Evolutionary conservation across 1,140 invertebrate species (phyloP).

Genomic region (Orussus abietinus): DNA sequence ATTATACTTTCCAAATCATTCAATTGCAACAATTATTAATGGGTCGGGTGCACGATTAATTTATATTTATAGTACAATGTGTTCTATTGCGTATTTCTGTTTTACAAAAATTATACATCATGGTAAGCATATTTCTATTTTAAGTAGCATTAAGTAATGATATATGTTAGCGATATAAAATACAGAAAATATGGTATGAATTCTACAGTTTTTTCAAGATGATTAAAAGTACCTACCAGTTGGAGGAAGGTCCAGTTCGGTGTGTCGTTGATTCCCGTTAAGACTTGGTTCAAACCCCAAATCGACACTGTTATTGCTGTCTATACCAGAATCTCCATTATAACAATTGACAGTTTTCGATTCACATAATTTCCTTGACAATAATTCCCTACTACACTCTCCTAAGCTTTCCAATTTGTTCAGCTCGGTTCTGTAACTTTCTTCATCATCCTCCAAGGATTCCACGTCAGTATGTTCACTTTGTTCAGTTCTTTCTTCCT

Average conservation of each 20-base stretch:
- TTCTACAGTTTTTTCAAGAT: slow-evolving; percentile 1
- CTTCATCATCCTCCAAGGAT: slow-evolving; percentile 34
- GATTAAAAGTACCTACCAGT: slow-evolving; percentile 30
- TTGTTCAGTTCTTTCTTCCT: slow-evolving; percentile 9
- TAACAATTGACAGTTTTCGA: background rate
- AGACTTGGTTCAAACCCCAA: background rate
- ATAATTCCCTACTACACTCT: slow-evolving; percentile 38
- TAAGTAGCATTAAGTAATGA: no score
- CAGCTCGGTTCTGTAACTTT: slow-evolving; percentile 41
- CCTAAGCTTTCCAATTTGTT: slow-evolving; percentile 39
- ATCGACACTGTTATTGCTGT: background rate
- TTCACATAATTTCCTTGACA: slow-evolving; percentile 27
- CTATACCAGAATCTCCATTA: background rate
- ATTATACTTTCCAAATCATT: no score
- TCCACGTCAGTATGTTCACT: slow-evolving; percentile 19
- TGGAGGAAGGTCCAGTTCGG: slow-evolving; percentile 33
- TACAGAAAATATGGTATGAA: no score
- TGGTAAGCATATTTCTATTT: no score
- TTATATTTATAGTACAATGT: no score
- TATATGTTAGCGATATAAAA: no score
- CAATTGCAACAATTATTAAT: no score
- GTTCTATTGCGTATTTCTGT: no score
- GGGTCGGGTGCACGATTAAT: no score
- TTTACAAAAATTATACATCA: no score
- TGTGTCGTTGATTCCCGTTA: background rate